These are phyloP conservation scores for Cyanoramphus novaezelandiae DNA, from an alignment of 2,113 vertebrate species.

Conservation along the genomic window DNA sequence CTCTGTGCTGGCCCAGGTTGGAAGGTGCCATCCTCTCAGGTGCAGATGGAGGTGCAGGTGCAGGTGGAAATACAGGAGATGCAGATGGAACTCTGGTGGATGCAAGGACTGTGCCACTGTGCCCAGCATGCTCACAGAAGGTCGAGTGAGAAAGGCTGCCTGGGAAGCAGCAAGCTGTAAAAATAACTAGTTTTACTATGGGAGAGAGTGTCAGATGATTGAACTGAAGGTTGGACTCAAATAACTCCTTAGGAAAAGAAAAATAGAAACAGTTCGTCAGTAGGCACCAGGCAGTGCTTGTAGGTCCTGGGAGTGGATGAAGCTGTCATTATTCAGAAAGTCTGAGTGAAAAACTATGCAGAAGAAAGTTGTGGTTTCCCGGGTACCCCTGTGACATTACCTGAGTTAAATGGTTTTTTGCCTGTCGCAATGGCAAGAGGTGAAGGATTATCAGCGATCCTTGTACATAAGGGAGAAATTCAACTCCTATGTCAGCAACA, in stretches of 20 bases:
- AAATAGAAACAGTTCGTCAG: background rate
- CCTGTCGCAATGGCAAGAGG: accelerated
- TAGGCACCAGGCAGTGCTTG: background rate
- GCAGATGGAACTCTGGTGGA: background rate
- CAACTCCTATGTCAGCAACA: background rate
- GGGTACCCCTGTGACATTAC: background rate
- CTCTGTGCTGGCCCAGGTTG: background rate
- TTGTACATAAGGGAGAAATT: background rate
- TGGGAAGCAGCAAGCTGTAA: background rate
- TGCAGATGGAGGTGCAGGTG: background rate
- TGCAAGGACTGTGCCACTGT: background rate
- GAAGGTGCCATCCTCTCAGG: background rate
- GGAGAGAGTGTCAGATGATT: accelerated
- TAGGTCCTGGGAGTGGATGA: background rate
- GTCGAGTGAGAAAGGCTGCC: background rate
- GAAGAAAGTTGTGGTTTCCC: background rate
- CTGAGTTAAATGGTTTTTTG: background rate
- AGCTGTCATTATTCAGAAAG: background rate
- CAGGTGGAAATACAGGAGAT: background rate
- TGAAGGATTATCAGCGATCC: background rate
- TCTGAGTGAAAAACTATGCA: background rate
- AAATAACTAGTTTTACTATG: background rate
- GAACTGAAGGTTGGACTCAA: background rate
- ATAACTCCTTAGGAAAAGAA: background rate
- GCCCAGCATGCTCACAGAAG: background rate